phyloP scores from a whole-genome alignment of 2,113 vertebrate genomes.

The Merops nubicus region DNA sequence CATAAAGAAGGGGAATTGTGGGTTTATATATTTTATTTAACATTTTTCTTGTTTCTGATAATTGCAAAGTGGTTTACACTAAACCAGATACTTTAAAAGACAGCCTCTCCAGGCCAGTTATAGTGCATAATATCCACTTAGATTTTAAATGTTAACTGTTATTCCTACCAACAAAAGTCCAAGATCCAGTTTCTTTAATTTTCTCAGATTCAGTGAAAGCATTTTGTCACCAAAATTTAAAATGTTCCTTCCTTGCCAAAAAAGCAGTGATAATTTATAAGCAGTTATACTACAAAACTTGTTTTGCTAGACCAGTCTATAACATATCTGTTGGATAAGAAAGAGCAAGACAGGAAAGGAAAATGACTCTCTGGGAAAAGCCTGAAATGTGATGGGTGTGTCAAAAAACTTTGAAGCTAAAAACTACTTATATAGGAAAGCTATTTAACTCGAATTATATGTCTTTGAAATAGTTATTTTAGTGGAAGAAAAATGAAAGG shows the following conservation, averaged over 20 bases:
- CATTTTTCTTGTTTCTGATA: background rate
- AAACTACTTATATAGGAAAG: constrained; percentile 1
- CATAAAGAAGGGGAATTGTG: background rate
- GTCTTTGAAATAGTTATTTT: constrained; percentile 55
- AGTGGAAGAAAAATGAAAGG: constrained; percentile 47
- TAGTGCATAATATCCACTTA: background rate
- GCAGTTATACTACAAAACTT: constrained; percentile 35
- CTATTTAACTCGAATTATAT: constrained; percentile 67
- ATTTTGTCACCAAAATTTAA: constrained; percentile 18
- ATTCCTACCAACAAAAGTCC: background rate
- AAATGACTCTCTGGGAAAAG: constrained; percentile 57
- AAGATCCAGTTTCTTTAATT: background rate
- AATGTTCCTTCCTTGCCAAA: constrained; percentile 10
- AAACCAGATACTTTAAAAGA: background rate
- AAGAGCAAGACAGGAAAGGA: constrained; percentile 38
- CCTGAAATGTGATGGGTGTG: constrained; percentile 35
- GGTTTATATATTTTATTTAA: background rate
- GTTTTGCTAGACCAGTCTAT: constrained; percentile 60
- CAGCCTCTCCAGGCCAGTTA: background rate
- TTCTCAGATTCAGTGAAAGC: constrained; percentile 4
- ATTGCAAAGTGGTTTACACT: background rate
- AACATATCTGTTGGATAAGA: constrained; percentile 18
- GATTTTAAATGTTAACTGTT: background rate
- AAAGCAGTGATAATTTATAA: constrained; percentile 23
- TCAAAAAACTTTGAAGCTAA: constrained; percentile 70